Conservation (phyloP, 2,113 vertebrate genomes). For the Scolopax mira region DNA sequence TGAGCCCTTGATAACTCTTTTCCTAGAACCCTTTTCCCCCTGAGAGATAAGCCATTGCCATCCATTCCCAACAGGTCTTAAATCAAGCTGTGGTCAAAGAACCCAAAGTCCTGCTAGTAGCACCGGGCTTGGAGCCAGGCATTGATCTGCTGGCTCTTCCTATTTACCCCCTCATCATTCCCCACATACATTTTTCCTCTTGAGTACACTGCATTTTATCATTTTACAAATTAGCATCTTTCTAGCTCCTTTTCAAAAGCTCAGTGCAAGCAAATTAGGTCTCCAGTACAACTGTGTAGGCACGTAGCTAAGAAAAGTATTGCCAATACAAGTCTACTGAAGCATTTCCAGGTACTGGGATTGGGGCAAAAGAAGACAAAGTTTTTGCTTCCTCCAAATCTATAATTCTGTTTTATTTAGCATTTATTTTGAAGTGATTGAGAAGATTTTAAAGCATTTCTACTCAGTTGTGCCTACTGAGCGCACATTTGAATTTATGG, state of each 20-base stretch:
- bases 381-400: not conserved
- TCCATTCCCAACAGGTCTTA: no score
- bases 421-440: not conserved
- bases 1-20: no score
- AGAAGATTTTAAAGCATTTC: not conserved
- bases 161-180: no score
- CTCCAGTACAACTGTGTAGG: not conserved
- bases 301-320: not conserved
- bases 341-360: accelerated
- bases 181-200: not conserved
- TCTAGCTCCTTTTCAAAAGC: not conserved
- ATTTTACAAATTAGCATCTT: slow-evolving; percentile 40
- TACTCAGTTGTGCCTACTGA: not conserved
- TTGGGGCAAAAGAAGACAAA: not conserved
- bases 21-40: no score
- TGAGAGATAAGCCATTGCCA: no score
- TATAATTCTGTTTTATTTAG: not conserved
- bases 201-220: not conserved
- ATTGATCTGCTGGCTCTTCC: no score
- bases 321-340: not conserved
- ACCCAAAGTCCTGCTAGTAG: no score
- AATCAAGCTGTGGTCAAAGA: no score
- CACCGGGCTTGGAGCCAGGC: no score
- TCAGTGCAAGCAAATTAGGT: not conserved
- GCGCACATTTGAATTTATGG: accelerated